Evolutionary conservation across 2,888 invertebrate species (phyloP).

Genomic region (Limnephilus marmoratus): DNA sequence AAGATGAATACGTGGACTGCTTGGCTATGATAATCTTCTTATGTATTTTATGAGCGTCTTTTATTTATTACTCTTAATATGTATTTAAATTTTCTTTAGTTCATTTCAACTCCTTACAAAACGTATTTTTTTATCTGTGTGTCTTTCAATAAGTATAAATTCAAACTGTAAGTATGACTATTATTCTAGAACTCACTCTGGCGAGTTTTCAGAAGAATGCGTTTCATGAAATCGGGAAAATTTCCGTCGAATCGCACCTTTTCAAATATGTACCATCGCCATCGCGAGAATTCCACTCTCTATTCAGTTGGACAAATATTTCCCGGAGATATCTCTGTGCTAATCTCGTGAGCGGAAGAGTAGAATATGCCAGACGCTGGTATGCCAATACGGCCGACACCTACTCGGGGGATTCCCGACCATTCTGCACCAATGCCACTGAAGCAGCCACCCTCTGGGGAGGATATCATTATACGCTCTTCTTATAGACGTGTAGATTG

Average conservation of each 20-base stretch:
- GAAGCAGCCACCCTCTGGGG: neutral
- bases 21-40: too few species aligned
- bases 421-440: neutral
- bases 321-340: neutral
- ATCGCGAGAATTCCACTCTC: conserved; percentile 15
- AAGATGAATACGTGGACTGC: too few species aligned
- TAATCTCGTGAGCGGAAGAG: conserved; percentile 15
- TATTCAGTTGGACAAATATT: conserved; percentile 17
- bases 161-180: neutral
- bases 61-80: neutral
- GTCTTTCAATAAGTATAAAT: neutral
- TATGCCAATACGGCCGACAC: neutral
- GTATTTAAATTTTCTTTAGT: neutral
- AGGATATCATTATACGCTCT: neutral
- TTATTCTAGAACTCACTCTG: neutral
- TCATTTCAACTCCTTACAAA: neutral
- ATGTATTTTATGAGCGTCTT: too few species aligned
- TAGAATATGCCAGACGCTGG: conserved; percentile 16
- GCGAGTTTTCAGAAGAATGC: neutral
- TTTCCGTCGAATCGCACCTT: neutral
- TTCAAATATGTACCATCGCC: neutral
- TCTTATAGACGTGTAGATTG: neutral
- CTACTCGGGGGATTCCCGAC: neutral
- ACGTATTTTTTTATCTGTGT: too few species aligned
- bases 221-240: neutral